Percentiles rank a stretch among this genome's conserved stretches.
Evolutionary conservation across 2,797 vertebrate genomes (phyloP).

Genomic region (Gymnocypris eckloni): DNA sequence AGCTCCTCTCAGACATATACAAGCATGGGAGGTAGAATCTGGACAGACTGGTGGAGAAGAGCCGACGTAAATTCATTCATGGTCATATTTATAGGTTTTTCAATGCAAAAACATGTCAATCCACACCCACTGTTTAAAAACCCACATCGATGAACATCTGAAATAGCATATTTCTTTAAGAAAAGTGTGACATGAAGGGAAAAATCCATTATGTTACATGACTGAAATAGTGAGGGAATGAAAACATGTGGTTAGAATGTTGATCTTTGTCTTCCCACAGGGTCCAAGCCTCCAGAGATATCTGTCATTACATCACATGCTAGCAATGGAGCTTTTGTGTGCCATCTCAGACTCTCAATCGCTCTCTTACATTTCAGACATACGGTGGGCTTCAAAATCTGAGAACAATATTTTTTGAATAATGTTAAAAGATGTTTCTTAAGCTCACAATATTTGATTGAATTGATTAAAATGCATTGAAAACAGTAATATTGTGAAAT

Average conservation of each 20-base stretch:
- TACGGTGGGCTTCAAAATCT: background rate
- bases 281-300: background rate
- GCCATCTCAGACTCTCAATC: slow-evolving; percentile 6
- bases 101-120: slow-evolving; percentile 12
- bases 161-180: slow-evolving; percentile 5
- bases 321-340: slow-evolving; percentile 7
- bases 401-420: background rate
- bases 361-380: background rate
- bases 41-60: slow-evolving; percentile 1
- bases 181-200: background rate
- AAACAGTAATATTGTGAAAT: background rate
- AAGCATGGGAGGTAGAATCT: background rate
- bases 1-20: slow-evolving; percentile 25
- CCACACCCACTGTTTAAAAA: slow-evolving; percentile 19
- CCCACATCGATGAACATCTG: slow-evolving; percentile 1
- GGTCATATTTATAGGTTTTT: slow-evolving; percentile 5
- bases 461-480: background rate
- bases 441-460: background rate
- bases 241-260: slow-evolving; percentile 32
- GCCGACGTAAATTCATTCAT: background rate
- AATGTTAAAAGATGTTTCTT: background rate
- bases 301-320: slow-evolving; percentile 7
- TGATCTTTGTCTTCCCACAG: slow-evolving; percentile 16
- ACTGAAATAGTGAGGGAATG: slow-evolving; percentile 9
- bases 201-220: slow-evolving; percentile 31